Conservation (phyloP, 2,113 vertebrate genomes). For the Melanerpes aurifrons region DNA sequence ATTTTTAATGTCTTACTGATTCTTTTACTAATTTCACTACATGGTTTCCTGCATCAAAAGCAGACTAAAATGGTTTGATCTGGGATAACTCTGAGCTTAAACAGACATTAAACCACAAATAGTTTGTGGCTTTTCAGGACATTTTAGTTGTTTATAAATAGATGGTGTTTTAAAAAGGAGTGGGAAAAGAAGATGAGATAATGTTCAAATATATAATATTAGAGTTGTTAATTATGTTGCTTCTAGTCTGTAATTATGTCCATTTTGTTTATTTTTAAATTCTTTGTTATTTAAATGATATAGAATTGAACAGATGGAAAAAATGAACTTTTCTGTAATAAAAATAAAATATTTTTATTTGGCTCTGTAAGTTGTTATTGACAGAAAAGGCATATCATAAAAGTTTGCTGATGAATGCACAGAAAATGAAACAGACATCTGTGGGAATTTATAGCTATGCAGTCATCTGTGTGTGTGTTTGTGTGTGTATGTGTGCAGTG, state of each 20-base stretch:
- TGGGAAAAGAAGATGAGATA: not conserved
- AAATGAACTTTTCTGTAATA: not conserved
- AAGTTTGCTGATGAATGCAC: not conserved
- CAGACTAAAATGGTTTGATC: not conserved
- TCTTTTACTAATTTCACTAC: not conserved
- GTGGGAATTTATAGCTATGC: not conserved
- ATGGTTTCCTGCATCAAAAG: not conserved
- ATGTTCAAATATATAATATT: not conserved
- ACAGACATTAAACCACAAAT: not conserved
- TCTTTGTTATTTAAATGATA: not conserved
- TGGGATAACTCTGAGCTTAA: not conserved
- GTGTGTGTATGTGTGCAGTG: not conserved
- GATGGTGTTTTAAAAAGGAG: not conserved
- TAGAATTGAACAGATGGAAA: not conserved
- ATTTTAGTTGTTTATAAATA: not conserved
- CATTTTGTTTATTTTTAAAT: not conserved
- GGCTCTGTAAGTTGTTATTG: not conserved
- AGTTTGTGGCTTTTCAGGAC: not conserved
- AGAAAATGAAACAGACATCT: not conserved
- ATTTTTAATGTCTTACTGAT: not conserved
- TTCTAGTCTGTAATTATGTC: not conserved
- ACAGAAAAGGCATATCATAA: not conserved
- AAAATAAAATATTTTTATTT: constrained; percentile 33
- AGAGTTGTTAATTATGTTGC: not conserved
- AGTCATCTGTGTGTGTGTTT: not conserved